phyloP scores from a whole-genome alignment of 1,140 invertebrate species.

The Hycleus cichorii region DNA sequence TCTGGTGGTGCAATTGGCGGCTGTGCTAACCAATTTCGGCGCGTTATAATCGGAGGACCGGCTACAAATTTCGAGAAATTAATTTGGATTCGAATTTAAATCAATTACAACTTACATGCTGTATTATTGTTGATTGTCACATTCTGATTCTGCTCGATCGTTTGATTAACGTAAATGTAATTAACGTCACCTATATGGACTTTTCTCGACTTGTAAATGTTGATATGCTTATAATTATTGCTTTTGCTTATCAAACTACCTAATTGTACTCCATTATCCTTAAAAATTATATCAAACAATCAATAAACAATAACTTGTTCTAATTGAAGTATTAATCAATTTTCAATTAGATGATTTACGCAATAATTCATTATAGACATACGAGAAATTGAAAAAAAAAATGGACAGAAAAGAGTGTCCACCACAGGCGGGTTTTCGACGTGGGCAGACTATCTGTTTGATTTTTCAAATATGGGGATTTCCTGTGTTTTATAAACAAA shows the following conservation, averaged over 20 bases:
- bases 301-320: no score
- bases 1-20: constrained; percentile 17
- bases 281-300: background rate
- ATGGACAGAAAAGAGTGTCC: no score
- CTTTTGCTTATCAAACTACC: background rate
- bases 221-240: constrained; percentile 3
- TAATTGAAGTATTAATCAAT: no score
- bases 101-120: background rate
- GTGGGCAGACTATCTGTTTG: no score
- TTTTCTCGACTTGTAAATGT: constrained; percentile 9
- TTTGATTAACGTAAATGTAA: background rate
- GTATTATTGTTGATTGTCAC: constrained; percentile 1
- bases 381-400: background rate
- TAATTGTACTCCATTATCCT: background rate
- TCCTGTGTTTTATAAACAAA: no score
- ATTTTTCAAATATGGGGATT: background rate
- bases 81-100: background rate
- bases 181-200: constrained; percentile 6
- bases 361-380: no score
- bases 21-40: constrained; percentile 29
- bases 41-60: constrained; percentile 13
- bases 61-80: background rate
- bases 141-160: background rate
- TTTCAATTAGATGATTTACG: no score
- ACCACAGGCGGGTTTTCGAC: no score